Evolutionary conservation across 2,797 vertebrate genomes (phyloP).

Genomic region (Pseudochromis fuscus): DNA sequence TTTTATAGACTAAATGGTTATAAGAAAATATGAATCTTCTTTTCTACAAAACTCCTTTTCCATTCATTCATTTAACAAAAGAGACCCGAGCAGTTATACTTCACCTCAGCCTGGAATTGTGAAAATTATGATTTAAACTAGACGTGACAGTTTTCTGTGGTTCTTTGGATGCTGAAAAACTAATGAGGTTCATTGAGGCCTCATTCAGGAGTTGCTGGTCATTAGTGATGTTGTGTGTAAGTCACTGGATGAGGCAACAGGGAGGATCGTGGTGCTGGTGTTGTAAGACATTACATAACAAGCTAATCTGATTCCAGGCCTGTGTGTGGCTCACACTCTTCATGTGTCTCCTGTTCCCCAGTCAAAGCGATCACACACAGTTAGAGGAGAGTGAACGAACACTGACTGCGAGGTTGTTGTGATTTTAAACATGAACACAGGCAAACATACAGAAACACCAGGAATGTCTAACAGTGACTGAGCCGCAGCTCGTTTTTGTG

Average conservation of each 20-base stretch:
- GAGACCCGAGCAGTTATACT: too few relatives aligned
- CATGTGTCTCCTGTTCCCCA: conserved; percentile 37
- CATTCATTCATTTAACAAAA: too few relatives aligned
- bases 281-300: conserved; percentile 69
- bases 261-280: conserved; percentile 48
- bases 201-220: conserved; percentile 1
- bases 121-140: too few relatives aligned
- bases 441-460: background rate
- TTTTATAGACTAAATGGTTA: too few relatives aligned
- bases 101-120: too few relatives aligned
- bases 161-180: background rate
- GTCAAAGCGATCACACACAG: conserved; percentile 28
- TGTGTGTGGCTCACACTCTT: conserved; percentile 50
- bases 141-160: too few relatives aligned
- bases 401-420: background rate
- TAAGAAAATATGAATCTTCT: too few relatives aligned
- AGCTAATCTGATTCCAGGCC: conserved; percentile 73
- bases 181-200: background rate
- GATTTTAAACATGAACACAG: background rate
- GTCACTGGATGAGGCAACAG: conserved; percentile 37
- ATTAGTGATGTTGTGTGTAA: conserved; percentile 28
- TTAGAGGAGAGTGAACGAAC: too few relatives aligned
- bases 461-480: conserved; percentile 11
- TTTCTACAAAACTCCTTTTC: too few relatives aligned
- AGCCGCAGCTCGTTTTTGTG: conserved; percentile 33